phyloP scores from a whole-genome alignment of 2,113 vertebrate genomes.

The Lophura nycthemera region DNA sequence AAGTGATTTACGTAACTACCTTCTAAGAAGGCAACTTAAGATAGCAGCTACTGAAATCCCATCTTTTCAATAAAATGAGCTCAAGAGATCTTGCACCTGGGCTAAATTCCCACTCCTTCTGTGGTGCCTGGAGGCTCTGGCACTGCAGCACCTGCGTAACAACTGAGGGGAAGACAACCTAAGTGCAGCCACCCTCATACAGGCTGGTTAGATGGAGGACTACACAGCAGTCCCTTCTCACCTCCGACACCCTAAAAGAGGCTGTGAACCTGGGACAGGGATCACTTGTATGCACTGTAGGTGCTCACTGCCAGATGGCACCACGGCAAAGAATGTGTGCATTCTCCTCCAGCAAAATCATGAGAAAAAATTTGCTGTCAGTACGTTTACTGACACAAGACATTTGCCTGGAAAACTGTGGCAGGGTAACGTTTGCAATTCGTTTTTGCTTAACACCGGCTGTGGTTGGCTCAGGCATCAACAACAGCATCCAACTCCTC shows the following conservation, averaged over 20 bases:
- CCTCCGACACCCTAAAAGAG: not conserved
- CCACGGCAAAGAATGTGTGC: not conserved
- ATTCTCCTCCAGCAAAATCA: not conserved
- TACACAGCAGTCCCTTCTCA: not conserved
- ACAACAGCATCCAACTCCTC: not conserved
- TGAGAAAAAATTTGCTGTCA: not conserved
- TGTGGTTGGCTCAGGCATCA: not conserved
- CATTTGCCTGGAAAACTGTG: not conserved
- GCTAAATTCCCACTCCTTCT: not conserved
- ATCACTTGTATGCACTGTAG: not conserved
- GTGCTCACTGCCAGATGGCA: not conserved
- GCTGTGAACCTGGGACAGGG: not conserved
- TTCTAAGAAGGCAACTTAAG: too few relatives aligned
- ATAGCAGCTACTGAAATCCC: not conserved
- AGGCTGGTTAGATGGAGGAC: not conserved
- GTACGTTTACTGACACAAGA: not conserved
- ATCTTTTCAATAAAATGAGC: not conserved
- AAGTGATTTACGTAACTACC: not conserved
- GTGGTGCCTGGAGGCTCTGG: fast-evolving
- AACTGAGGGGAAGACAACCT: not conserved
- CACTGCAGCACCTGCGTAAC: fast-evolving
- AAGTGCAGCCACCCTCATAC: not conserved
- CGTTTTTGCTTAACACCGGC: not conserved
- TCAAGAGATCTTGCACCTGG: not conserved
- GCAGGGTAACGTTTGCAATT: not conserved